A percentile compares a stretch with the other conserved stretches of the same genome.
These are phyloP conservation scores for Agrotis segetum DNA, from an alignment of 2,888 invertebrate species.

Conservation along the genomic window DNA sequence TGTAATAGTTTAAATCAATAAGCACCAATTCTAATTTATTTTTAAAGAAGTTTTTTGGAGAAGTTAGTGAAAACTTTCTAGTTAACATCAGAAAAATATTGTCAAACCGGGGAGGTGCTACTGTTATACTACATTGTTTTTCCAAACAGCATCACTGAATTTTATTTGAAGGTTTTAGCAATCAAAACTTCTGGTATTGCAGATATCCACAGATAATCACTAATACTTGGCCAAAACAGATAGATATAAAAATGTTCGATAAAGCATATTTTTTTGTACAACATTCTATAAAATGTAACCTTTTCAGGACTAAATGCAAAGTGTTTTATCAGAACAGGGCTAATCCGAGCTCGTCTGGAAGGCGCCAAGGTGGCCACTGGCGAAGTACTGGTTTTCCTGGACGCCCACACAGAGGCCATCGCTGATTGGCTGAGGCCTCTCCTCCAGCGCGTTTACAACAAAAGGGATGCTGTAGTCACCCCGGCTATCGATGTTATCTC, in stretches of 20 bases:
- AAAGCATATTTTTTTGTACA: background rate
- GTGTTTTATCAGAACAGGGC: constrained; percentile 35
- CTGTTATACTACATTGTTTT: background rate
- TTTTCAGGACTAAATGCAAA: background rate
- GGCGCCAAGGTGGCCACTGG: constrained; percentile 32
- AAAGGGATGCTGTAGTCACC: constrained; percentile 31
- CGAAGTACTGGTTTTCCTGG: constrained; percentile 43
- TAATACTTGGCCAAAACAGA: background rate
- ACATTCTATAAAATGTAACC: background rate
- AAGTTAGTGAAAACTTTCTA: background rate
- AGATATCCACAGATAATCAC: background rate
- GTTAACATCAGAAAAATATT: background rate
- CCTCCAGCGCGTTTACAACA: constrained; percentile 33
- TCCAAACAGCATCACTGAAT: background rate
- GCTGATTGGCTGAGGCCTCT: constrained; percentile 46
- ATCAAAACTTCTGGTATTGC: background rate
- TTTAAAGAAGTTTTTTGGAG: background rate
- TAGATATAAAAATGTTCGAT: background rate
- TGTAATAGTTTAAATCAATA: background rate
- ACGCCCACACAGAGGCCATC: constrained; percentile 33
- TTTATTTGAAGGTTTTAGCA: background rate
- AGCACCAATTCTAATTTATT: background rate
- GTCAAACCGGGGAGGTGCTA: no score
- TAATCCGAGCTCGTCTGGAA: constrained; percentile 46
- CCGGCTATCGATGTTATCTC: constrained; percentile 46